Percentiles rank a stretch among this genome's conserved stretches.
These are phyloP conservation scores for Laothoe populi DNA, from an alignment of 2,888 invertebrate species.

Conservation along the genomic window DNA sequence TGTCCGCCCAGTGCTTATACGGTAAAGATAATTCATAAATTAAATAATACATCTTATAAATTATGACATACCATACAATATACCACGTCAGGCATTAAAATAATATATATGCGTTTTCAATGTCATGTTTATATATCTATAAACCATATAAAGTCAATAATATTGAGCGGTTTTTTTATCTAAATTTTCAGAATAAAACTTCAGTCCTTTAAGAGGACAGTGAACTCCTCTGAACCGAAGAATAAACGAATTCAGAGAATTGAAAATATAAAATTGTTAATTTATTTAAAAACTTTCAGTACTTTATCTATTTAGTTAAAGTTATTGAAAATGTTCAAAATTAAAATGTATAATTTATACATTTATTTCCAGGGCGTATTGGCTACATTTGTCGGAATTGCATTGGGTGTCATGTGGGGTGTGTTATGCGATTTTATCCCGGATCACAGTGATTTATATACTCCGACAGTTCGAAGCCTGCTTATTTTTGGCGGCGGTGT, in stretches of 20 bases:
- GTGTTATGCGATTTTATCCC: constrained; percentile 68
- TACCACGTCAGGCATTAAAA: too few relatives aligned
- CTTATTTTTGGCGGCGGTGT: constrained; percentile 70
- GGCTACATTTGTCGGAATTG: constrained; percentile 71
- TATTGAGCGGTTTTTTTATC: background rate
- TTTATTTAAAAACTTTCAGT: background rate
- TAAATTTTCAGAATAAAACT: background rate
- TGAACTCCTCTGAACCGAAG: background rate
- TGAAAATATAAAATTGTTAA: constrained; percentile 10
- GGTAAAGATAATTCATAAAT: too few relatives aligned
- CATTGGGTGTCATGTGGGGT: constrained; percentile 71
- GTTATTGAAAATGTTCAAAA: background rate
- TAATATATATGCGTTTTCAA: too few relatives aligned
- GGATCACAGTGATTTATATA: constrained; percentile 69
- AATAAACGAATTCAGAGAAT: constrained; percentile 2
- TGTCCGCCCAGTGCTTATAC: too few relatives aligned
- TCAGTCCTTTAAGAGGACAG: background rate
- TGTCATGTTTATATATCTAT: too few relatives aligned
- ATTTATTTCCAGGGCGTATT: constrained; percentile 64
- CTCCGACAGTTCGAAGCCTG: constrained; percentile 70
- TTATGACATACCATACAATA: too few relatives aligned
- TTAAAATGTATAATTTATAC: background rate
- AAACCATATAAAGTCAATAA: background rate
- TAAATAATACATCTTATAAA: too few relatives aligned
- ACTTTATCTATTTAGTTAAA: background rate